Base-by-base conservation (phyloP, 2,888 invertebrate genomes). In the Pinctada fucata region DNA sequence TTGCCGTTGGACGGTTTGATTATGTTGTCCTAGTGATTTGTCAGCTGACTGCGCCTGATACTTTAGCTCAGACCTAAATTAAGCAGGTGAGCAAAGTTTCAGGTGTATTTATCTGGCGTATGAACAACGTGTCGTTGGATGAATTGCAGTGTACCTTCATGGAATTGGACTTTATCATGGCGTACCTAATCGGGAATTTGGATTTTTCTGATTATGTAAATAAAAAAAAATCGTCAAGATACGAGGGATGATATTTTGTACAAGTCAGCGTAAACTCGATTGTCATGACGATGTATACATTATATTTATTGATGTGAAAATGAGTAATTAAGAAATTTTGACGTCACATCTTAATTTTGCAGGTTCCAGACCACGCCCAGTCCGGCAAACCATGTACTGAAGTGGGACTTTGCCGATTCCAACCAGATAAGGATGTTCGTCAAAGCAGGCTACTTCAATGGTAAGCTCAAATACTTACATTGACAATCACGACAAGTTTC, bases 61-160 rank as follows among this genome's bases (percentile, higher is more conserved):
- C 88, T 88, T 92, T 92, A 88, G 87, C 91, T 92, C 91, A 91
- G 89, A 80, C 92, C 91, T 91, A 88, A 86, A 80, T 78, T 83
- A 10, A 58, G 74, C 85, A 91, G 92, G 92, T 92, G 92, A 92
- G 92, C 93, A 93, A 93, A 92, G 92, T 92, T 92, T 93, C 92
- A 93, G 93, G 93, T 92, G 92, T 91, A 87, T 88, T 80, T 72
- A 79, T 78, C 71, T 72, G 75, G 73, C 73, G 71, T 76, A 52
- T 50, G 58, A 16, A 67, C 84, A 80, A n/a, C 84, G 31, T 31
- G 31, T 31, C 31, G 31, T 31, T 31, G 31, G 31, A 31, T 31
- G 31, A 31, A 31, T 31, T 31, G 31, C 31, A 31, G 31, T 31
- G 31, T 31, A 1, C 1, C 31, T 31, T 31, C 31, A 31, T 31